Evolutionary conservation across 2,888 invertebrate genomes (phyloP), one percentile per base, ranked within the genome.

Genomic region (Troides aeacus): DNA sequence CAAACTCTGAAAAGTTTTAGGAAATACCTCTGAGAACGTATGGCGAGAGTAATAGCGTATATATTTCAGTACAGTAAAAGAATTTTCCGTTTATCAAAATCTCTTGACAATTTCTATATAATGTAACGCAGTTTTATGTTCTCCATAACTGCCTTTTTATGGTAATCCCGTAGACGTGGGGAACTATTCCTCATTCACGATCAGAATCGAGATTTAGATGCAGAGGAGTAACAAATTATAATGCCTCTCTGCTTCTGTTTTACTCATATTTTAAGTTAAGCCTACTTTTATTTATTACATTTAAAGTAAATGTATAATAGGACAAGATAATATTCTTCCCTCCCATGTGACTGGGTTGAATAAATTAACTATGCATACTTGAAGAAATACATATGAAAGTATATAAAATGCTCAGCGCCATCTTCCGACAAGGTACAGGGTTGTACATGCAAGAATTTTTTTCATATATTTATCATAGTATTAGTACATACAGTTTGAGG

Each of bases 111-210:
- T 69, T 64, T 64, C 60, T 24, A 56, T 64, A n/a, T 61, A 69
- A 56, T 17, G 64, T 59, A 60, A 53, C 67, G 42, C 64, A 69
- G 60, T 64, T 75, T 77, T 74, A 74, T 74, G 71, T 72, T 71
- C 71, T 72, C 62, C 71, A 73, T 75, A 77, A 77, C 74, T 75
- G 76, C 69, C 68, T 77, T 78, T 77, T 78, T 78, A 78, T 78
- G 76, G 74, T 77, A 78, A 77, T 78, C 71, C 69, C 58, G 68
- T 60, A 62, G 66, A 72, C 62, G 61, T 69, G 72, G 66, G 63
- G 68, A 72, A 77, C 76, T 74, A 78, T 78, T 78, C 75, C 75
- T 77, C 77, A 76, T 78, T 76, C 77, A 74, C 74, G 73, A 74
- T 72, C 74, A 70, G 73, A 76, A 77, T 75, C 70, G 73, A 74